Evolutionary conservation across 1,140 invertebrate genomes (phyloP), one percentile per base, ranked within the genome.

Genomic region (Pseudomyrmex pallidus): DNA sequence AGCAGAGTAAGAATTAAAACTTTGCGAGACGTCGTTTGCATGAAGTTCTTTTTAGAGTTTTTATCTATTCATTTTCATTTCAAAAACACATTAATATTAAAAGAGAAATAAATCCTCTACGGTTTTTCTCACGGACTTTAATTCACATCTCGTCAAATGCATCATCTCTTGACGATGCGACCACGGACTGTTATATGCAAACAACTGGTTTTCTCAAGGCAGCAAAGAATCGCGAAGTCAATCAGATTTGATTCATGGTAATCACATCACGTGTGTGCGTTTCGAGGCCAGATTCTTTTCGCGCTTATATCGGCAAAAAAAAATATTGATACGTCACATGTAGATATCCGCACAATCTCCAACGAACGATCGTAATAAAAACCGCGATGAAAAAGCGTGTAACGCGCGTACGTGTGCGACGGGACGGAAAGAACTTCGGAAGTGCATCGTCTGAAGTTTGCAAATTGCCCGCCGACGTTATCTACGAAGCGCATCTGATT

Each of bases 141-240:
- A 35, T 35, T 35, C 35, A 35, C 5, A 35, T 35, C 35, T 35
- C 35, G 35, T 35, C 35, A 7, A 35, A 35, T 5, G 7, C 35
- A 35, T 35, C 35, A 35, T 7, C 35, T 35, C 35, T 35, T 35
- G 5, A 35, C 7, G 35, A 35, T 7, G 0, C 15, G 10, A 20
- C 12, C 66, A 15, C 44, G 2, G 12, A 59, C 1, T n/a, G 52
- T 4, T 8, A 77, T 25, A 9, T 20, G n/a, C 12, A 44, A 35
- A 35, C 10, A 68, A 78, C 64, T 46, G 20, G 35, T 70, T 70
- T 59, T 15, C 22, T 46, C 63, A 17, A 68, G 62, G 52, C 20
- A 52, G 20, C 15, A 35, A 68, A 22, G 20, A 78, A 70, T 70
- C 44, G 57, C 15, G 15, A 22, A 70, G 64, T 2, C 52, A 35